Base-by-base conservation (phyloP, 2,797 vertebrate genomes). In the Pristis pectinata region DNA sequence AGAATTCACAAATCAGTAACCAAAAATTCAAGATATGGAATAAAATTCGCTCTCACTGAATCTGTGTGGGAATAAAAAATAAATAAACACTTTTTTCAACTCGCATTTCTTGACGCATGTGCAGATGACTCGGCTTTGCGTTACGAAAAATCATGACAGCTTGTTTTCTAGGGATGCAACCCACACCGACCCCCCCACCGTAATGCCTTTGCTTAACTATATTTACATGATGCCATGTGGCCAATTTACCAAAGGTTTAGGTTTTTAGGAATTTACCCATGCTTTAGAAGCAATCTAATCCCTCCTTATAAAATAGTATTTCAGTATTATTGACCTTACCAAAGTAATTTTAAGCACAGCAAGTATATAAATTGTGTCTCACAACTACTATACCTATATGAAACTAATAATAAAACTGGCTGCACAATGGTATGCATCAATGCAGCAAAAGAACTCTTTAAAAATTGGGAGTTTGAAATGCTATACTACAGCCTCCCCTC, bases 401-500 rank as follows among this genome's bases (percentile, higher is more conserved):
- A 30, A 74, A 49, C 67, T n/a, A 94, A 56, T 76, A 67, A 56
- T n/a, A 94, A n/a, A n/a, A 74, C 92, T 93, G 67, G 67, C 44
- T 53, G 15, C 70, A 93, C 67, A 56, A 17, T 74, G 44, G 17
- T 94, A 27, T 72, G 70, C 11, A 94, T 76, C 92, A 94, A 70
- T 74, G 92, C 92, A 93, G 92, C 70, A 94, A 34, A 94, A 72
- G 49, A 94, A 15, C 41, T 49, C 92, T 82, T n/a, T 53, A 34
- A 1, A 30, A 76, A 53, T 34, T 76, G 67, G 53, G 92, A 93
- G 44, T 94, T 53, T 94, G 49, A 76, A 76, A 94, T 94, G 92
- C 41, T 76, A 76, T 94, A 56, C 92, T 94, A 49, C 92, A 76
- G 70, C 67, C 41, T 94, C 92, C 92, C 92, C 92, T 94, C 92